Evolutionary conservation across 1,140 invertebrate species (phyloP), one percentile per base, ranked within the genome.

Genomic region (Papilio dardanus): DNA sequence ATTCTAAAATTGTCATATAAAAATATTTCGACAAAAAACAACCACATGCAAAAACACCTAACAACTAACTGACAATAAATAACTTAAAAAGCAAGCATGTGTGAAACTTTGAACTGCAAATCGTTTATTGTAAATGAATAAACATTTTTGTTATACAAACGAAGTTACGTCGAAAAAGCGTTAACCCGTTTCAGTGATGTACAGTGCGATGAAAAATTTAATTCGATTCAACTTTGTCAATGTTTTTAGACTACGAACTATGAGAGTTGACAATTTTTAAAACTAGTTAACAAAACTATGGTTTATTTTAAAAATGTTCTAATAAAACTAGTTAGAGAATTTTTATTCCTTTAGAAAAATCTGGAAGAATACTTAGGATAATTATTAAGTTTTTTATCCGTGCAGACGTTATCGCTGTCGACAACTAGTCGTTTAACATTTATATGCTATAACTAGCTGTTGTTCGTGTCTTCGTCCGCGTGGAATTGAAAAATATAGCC

Each of bases 51-150:
- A 46, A 46, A 46, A 46, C n/a, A 16, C 16, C 42, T 4, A n/a
- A 37, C 35, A 37, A 12, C 12, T 37, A n/a, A 37, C 4, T n/a
- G 16, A 28, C 54, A 58, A 46, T 46, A 58, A 58, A 58, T 54
- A 54, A 54, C 19, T 54, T 7, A 28, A 54, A 54, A 54, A 24
- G 19, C 50, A 24, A 24, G 19, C 19, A 42, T 42, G 19, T 54
- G 19, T 24, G 16, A 21, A 54, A 28, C 24, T 24, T 58, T 28
- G 21, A 28, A 58, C 24, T 58, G 54, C 10, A 58, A 58, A 58
- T 58, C 54, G 21, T 58, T 58, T 58, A 58, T 58, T 58, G 54
- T 58, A 58, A 58, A 58, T 28, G 54, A 4, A 58, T 28, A 58
- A 58, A 28, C 54, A 58, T 58, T 28, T 58, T 54, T 54, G 24